These are phyloP conservation scores for Porites cylindrica DNA, from an alignment of 92 coral and sea anemone genomes.

Conservation along the genomic window DNA sequence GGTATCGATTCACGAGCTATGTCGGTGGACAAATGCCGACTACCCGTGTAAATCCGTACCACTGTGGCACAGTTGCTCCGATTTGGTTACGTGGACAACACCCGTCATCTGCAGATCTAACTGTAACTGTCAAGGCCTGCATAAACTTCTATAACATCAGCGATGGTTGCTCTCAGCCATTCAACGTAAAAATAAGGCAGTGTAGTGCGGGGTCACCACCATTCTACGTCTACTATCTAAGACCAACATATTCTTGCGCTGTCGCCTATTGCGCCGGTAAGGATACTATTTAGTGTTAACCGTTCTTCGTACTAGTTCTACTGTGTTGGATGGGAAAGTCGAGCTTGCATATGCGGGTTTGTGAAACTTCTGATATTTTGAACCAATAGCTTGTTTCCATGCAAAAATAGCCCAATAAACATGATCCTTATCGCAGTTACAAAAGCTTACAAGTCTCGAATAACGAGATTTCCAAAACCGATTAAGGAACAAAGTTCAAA, in stretches of 20 bases:
- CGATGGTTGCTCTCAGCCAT: constrained; percentile 2
- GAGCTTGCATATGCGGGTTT: too few species aligned
- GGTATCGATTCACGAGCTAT: constrained; percentile 49
- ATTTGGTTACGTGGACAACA: constrained; percentile 54
- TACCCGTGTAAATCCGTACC: background rate
- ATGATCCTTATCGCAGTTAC: too few species aligned
- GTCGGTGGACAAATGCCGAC: constrained; percentile 41
- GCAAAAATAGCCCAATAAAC: too few species aligned
- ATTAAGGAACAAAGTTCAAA: too few species aligned
- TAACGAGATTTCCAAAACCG: too few species aligned
- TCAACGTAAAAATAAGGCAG: constrained; percentile 1
- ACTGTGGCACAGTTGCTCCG: constrained; percentile 53
- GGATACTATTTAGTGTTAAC: background rate
- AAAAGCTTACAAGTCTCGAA: too few species aligned
- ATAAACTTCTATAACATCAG: constrained; percentile 28
- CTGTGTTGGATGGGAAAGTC: too few species aligned
- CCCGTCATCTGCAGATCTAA: constrained; percentile 31
- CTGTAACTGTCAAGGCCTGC: constrained; percentile 33
- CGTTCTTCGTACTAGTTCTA: too few species aligned
- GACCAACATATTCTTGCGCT: background rate
- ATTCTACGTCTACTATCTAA: constrained; percentile 34
- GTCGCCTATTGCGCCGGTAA: constrained; percentile 47
- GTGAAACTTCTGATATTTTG: too few species aligned
- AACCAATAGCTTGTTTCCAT: too few species aligned
- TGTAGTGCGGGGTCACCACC: background rate